A percentile compares a stretch with the other conserved stretches of the same genome.
These are phyloP conservation scores for Myzus persicae DNA, from an alignment of 1,140 invertebrate genomes.

Conservation along the genomic window DNA sequence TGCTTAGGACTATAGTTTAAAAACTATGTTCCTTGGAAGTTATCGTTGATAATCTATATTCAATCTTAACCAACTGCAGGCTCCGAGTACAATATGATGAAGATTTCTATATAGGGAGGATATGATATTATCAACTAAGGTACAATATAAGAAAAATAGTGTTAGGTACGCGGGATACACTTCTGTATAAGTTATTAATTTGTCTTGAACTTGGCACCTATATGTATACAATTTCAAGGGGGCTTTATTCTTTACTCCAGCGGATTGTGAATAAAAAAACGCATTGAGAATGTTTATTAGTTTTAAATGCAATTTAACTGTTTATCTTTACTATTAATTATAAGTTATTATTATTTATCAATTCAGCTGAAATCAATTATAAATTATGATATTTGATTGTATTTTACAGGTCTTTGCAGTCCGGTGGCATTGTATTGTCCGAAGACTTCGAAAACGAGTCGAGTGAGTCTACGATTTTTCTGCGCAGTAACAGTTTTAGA, in stretches of 20 bases:
- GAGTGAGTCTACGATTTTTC: background rate
- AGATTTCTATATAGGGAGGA: background rate
- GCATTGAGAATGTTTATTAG: too few relatives aligned
- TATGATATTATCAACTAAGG: background rate
- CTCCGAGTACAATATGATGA: background rate
- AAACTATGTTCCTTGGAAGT: too few relatives aligned
- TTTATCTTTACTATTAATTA: too few relatives aligned
- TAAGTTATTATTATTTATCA: too few relatives aligned
- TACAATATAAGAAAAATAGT: background rate
- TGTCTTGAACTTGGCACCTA: background rate
- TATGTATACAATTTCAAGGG: background rate
- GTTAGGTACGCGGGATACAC: background rate
- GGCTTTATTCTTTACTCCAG: background rate
- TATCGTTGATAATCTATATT: too few relatives aligned
- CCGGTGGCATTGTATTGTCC: background rate
- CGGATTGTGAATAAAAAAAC: background rate
- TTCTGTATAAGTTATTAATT: background rate
- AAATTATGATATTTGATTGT: background rate
- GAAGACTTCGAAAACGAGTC: conserved; percentile 34
- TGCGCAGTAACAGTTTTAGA: background rate
- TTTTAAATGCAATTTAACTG: too few relatives aligned
- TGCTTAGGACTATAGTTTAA: too few relatives aligned
- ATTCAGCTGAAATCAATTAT: too few relatives aligned
- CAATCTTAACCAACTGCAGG: too few relatives aligned
- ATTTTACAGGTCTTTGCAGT: background rate